Evolutionary conservation across 2,797 vertebrate genomes (phyloP).

Genomic region (Peromyscus aztecus): DNA sequence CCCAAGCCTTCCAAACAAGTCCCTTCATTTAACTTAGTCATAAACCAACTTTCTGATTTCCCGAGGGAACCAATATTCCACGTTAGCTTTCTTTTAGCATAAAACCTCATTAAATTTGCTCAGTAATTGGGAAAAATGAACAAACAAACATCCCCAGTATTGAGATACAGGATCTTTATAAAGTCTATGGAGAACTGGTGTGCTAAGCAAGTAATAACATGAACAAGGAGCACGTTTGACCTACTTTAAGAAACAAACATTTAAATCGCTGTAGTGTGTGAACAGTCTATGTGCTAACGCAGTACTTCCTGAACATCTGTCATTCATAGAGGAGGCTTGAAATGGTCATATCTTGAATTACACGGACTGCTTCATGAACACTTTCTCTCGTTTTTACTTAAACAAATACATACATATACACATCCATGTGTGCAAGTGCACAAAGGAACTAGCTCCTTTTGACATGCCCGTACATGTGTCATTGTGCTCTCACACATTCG

Average conservation of each 20-base stretch:
- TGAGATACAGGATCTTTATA: slow-evolving; percentile 16
- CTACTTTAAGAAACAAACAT: slow-evolving; percentile 69
- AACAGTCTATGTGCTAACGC: background rate
- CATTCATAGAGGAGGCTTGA: background rate
- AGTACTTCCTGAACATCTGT: slow-evolving; percentile 1
- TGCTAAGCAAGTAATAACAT: slow-evolving; percentile 1
- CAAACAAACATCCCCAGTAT: background rate
- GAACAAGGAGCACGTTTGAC: slow-evolving; percentile 47
- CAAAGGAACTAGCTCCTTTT: background rate
- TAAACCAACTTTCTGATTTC: slow-evolving; percentile 66
- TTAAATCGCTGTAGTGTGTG: slow-evolving; percentile 30
- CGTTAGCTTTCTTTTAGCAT: slow-evolving; percentile 27
- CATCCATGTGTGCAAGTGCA: too few species aligned
- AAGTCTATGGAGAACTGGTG: slow-evolving; percentile 45
- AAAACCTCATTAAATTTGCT: slow-evolving; percentile 58
- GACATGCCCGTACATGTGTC: background rate
- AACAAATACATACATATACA: background rate
- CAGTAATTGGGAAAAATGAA: slow-evolving; percentile 32
- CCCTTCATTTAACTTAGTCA: slow-evolving; percentile 44
- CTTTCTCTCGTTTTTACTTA: slow-evolving; percentile 12
- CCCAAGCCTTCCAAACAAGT: slow-evolving; percentile 27
- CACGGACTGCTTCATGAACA: background rate
- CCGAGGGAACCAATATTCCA: background rate
- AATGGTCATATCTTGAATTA: background rate
- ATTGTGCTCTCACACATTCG: too few species aligned